phyloP scores from a whole-genome alignment of 1,140 invertebrate species.

The Nymphalis io region DNA sequence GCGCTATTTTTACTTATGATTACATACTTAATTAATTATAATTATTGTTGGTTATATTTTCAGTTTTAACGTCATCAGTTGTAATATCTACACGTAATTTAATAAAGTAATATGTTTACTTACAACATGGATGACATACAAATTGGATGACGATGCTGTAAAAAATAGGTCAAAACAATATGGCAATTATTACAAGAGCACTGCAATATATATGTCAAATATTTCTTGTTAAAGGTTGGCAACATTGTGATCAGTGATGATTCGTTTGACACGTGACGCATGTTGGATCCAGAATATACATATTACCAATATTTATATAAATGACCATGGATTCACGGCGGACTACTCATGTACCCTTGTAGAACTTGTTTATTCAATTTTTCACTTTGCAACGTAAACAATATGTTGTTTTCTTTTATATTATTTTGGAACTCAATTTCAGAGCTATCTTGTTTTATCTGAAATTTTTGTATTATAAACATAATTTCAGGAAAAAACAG shows the following conservation, averaged over 20 bases:
- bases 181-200: constrained; percentile 28
- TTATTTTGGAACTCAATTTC: background rate
- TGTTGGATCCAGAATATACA: background rate
- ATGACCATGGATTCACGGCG: constrained; percentile 22
- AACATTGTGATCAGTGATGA: background rate
- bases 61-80: background rate
- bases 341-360: constrained; percentile 20
- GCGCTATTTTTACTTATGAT: no score
- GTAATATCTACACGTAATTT: background rate
- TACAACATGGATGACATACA: background rate
- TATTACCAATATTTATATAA: constrained; percentile 6
- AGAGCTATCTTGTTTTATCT: background rate
- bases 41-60: background rate
- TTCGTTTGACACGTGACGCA: constrained; percentile 7
- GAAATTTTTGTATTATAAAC: background rate
- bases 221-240: background rate
- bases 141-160: constrained; percentile 2
- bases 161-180: constrained; percentile 16
- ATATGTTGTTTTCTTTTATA: constrained; percentile 11
- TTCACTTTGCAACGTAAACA: constrained; percentile 17
- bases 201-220: constrained; percentile 35
- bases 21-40: no score
- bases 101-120: background rate
- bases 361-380: constrained; percentile 24
- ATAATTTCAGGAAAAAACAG: background rate